Base-by-base conservation (phyloP, 2,113 vertebrate genomes). In the Nematolebias whitei region DNA sequence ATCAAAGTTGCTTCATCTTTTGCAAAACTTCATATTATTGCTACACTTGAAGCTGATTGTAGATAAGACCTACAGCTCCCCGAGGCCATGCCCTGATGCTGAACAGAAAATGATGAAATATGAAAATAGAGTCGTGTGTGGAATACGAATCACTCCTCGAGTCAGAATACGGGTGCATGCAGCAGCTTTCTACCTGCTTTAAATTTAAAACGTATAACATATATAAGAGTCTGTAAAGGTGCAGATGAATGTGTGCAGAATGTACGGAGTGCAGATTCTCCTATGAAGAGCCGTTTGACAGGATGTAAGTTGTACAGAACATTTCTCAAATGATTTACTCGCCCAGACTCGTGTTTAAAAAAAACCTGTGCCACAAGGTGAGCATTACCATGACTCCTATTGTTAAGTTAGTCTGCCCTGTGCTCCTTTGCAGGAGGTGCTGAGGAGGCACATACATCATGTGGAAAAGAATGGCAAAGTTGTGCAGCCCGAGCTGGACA, bases 51-150 rank as follows among this genome's bases (percentile, higher is more conserved):
- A 79, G 62, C 71, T 41, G 40, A 72, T 58, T 57, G 61, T 53
- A 63, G 62, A 67, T 68, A 55, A 71, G 24, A 67, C 52, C 72
- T 60, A 64, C 29, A 50, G 32, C 57, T 80, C 76, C 74, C 77
- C 19, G 43, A 63, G 68, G 79, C 19, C 23, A 15, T 20, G 62
- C 65, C 68, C 78, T 35, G 35, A 65, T 63, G 74, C 63, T 45
- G 51, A 51, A 60, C 54, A 74, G 72, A 78, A 53, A 68, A 66
- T 81, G 81, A 87, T 82, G 78, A 85, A 83, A 85, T 72, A 62
- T 76, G 64, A 80, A 87, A 85, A 83, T 53, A 22, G 48, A 71
- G 72, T 40, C 43, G 58, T 4, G 62, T 18, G 47, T 32, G 12
- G 74, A 80, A 80, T 74, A 70, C 63, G 62, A 65, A 83, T 80